Evolutionary conservation across 2,888 invertebrate species (phyloP), one percentile per base, ranked within the genome.

Genomic region (Rhingia rostrata): DNA sequence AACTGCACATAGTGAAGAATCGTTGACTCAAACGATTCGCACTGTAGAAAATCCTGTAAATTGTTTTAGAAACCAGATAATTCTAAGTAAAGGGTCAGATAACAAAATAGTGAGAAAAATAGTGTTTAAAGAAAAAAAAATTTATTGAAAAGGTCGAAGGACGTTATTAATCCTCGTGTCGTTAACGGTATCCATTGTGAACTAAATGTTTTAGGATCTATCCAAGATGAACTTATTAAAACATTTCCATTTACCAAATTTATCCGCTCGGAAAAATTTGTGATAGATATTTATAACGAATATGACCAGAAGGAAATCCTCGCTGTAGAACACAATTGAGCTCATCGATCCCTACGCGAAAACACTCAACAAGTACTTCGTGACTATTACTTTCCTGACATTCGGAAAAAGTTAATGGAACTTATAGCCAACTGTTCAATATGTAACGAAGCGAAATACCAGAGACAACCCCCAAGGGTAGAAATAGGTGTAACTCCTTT

Each of bases 241-340:
- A 14, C 0, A 6, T 49, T 49, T 49, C 14, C 49, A 49, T 14
- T 22, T 49, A 14, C 49, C 12, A 49, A 49, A 14, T 49, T 49
- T 14, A 6, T 49, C 7, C 49, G 14, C 30, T 14, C 49, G 49
- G 49, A 49, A 49, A 49, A 49, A 49, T 49, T 49, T 49, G 49
- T 49, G 22, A 14, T 49, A 49, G 22, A 49, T 14, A 49, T 49
- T 49, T 49, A 6, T 49, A 14, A 49, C 9, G 49, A 49, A 49
- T 6, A 3, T 49, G 14, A 49, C 49, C 49, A 49, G 22, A 14
- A 12, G 30, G 49, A 49, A 14, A 49, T 49, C 22, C 49, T 49
- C 14, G 49, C 14, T 6, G 14, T 49, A 14, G 49, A 49, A 14
- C 12, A 49, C 9, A 49, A 49, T 49, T 22, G 49, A 49, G 30